These are phyloP conservation scores for Procapra przewalskii DNA, from an alignment of 2,113 vertebrate genomes.

Conservation along the genomic window DNA sequence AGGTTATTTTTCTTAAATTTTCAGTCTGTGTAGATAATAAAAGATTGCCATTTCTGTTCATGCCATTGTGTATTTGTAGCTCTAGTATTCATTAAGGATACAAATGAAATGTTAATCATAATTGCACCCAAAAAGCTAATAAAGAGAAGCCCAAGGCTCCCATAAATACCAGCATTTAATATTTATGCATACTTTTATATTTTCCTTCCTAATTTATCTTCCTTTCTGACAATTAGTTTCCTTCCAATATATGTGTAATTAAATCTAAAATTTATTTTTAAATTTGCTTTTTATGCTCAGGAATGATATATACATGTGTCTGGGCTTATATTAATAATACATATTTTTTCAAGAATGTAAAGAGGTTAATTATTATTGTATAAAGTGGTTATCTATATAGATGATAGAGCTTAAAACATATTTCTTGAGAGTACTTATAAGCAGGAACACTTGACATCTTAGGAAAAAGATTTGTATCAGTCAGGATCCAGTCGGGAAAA, in stretches of 20 bases:
- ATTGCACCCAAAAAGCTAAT: slow-evolving; percentile 81
- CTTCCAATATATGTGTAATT: slow-evolving; percentile 72
- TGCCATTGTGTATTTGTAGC: slow-evolving; percentile 52
- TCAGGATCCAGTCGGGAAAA: background rate
- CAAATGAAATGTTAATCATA: slow-evolving; percentile 82
- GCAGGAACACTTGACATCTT: background rate
- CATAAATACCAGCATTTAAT: slow-evolving; percentile 80
- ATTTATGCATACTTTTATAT: slow-evolving; percentile 80
- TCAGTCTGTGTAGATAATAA: slow-evolving; percentile 30
- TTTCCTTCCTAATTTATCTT: slow-evolving; percentile 76
- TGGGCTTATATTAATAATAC: background rate
- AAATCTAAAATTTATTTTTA: slow-evolving; percentile 66
- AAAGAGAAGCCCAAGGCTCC: slow-evolving; percentile 79
- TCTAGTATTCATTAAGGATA: slow-evolving; percentile 78
- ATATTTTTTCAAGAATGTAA: slow-evolving; percentile 31
- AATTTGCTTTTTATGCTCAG: slow-evolving; percentile 45
- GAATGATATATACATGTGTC: slow-evolving; percentile 24
- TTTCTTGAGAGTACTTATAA: background rate
- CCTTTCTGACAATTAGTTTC: slow-evolving; percentile 75
- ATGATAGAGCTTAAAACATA: background rate
- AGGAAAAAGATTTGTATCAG: background rate
- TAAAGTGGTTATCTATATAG: background rate
- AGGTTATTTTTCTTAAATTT: background rate
- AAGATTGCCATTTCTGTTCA: slow-evolving; percentile 47
- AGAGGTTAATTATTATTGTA: background rate